Evolutionary conservation across 2,113 vertebrate genomes (phyloP).

Genomic region (mouse (Mus musculus)): GRCm39 chr16:19774001-19774500

Average conservation of each 20-base stretch:
- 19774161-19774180: background rate
- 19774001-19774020: background rate
- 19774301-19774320: background rate
- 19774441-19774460: background rate
- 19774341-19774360: background rate
- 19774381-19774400: background rate
- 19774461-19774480: background rate
- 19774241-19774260: background rate
- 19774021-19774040: background rate
- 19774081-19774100: background rate
- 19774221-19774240: background rate
- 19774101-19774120: background rate
- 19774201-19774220: background rate
- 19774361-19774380: background rate
- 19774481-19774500: constrained; percentile 16
- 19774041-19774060: background rate
- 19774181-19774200: background rate
- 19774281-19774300: background rate
- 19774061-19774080: constrained; percentile 17
- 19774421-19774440: background rate
- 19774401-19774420: background rate
- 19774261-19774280: background rate
- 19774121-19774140: background rate
- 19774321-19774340: background rate
- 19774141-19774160: background rate